Conservation (phyloP, 2,797 vertebrate genomes). For the Enteromius unitaeniatus region DNA sequence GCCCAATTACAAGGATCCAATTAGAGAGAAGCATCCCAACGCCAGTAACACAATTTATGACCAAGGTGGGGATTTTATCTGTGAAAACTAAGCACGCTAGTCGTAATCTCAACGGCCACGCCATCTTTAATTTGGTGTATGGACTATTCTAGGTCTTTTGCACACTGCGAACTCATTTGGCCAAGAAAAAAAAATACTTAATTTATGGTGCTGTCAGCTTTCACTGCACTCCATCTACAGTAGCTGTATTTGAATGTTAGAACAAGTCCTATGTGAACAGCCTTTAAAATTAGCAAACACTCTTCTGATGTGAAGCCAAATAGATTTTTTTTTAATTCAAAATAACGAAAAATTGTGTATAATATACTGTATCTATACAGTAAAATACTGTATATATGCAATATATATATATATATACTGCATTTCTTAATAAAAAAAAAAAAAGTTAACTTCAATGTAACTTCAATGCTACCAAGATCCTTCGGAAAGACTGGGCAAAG, state of each 20-base stretch:
- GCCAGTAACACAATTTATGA: constrained; percentile 62
- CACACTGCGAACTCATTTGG: constrained; percentile 46
- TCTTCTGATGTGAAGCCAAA: not conserved
- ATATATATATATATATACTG: not conserved
- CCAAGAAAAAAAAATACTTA: constrained; percentile 33
- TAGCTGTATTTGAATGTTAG: not conserved
- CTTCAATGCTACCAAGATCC: constrained; percentile 9
- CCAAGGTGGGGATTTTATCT: constrained; percentile 50
- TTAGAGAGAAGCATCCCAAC: constrained; percentile 63
- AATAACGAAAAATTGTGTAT: not conserved
- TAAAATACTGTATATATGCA: not conserved
- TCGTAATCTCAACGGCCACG: constrained; percentile 48
- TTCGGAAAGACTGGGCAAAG: constrained; percentile 32
- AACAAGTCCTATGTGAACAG: not conserved
- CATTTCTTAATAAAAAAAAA: constrained; percentile 1
- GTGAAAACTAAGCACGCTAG: constrained; percentile 40
- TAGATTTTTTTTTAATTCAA: not conserved
- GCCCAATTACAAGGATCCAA: constrained; percentile 66
- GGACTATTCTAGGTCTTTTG: constrained; percentile 33
- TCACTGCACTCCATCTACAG: not conserved
- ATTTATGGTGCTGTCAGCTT: constrained; percentile 29
- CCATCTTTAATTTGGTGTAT: constrained; percentile 51
- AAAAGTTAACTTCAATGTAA: no score
- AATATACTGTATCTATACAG: not conserved
- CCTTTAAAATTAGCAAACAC: not conserved